phyloP scores from a whole-genome alignment of 2,888 invertebrate species.

The Sussaba pulchella region DNA sequence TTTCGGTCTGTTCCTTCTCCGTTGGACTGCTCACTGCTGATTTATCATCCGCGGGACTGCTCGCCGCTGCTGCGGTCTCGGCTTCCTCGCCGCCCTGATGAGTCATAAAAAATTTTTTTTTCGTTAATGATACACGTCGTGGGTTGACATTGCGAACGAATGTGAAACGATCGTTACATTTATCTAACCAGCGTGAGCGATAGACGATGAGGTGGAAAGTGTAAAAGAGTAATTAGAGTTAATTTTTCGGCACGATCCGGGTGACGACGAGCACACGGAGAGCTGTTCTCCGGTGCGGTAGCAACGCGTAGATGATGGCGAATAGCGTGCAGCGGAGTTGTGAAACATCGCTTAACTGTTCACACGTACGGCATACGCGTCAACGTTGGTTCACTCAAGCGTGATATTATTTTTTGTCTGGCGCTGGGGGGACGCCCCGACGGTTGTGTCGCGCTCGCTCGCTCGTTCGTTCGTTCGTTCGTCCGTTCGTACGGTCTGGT shows the following conservation, averaged over 20 bases:
- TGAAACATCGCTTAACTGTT: constrained; percentile 46
- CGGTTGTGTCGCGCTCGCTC: constrained; percentile 56
- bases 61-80: constrained; percentile 70
- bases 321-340: constrained; percentile 48
- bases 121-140: neutral
- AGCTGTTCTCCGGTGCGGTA: no score
- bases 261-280: no score
- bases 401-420: constrained; percentile 73
- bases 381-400: constrained; percentile 71
- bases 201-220: no score
- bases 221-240: no score
- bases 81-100: constrained; percentile 82
- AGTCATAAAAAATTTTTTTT: constrained; percentile 25
- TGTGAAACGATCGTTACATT: constrained; percentile 7
- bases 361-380: constrained; percentile 39
- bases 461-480: constrained; percentile 36
- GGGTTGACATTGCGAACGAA: no score
- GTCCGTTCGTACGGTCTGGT: no score
- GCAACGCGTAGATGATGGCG: no score
- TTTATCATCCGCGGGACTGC: constrained; percentile 78
- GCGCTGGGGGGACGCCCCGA: constrained; percentile 65
- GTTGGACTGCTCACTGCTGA: constrained; percentile 79
- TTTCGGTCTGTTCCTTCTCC: constrained; percentile 71
- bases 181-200: no score
- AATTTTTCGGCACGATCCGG: no score